A percentile compares a stretch with the other conserved stretches of the same genome.
phyloP scores from a whole-genome alignment of 1,140 invertebrate genomes.

The Drosophila erecta region DNA sequence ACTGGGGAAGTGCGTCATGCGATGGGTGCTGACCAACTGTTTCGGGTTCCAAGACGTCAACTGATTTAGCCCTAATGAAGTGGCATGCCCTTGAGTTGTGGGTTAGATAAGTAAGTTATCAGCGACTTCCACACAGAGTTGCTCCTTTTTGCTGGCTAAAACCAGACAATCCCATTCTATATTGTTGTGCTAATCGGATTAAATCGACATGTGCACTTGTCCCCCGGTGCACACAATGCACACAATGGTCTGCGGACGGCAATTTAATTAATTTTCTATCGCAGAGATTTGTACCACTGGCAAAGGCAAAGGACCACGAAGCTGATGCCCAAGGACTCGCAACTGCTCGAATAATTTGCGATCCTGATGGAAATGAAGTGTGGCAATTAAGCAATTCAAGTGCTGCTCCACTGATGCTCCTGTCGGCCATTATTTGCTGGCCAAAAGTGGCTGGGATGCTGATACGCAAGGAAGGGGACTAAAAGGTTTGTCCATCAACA shows the following conservation, averaged over 20 bases:
- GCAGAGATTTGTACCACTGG: conserved; percentile 6
- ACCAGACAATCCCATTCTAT: too few species aligned
- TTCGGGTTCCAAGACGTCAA: too few species aligned
- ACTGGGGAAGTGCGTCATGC: conserved; percentile 18
- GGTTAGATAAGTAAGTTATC: conserved; percentile 8
- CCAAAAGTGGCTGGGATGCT: not conserved
- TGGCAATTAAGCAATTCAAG: not conserved
- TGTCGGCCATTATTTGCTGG: not conserved
- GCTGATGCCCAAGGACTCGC: not conserved
- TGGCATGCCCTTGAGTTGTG: not conserved
- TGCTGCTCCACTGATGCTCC: not conserved
- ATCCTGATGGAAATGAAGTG: not conserved
- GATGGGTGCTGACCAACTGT: too few species aligned
- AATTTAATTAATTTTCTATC: conserved; percentile 31
- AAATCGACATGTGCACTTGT: conserved; percentile 15
- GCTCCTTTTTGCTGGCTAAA: not conserved
- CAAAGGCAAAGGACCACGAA: not conserved
- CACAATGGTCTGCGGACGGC: conserved; percentile 3
- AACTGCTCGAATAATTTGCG: conserved; percentile 4
- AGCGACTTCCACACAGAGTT: not conserved
- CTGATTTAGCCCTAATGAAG: not conserved
- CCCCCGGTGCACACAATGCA: conserved; percentile 1
- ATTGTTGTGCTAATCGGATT: conserved; percentile 29
- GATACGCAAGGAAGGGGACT: not conserved
- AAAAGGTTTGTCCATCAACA: not conserved